These are phyloP conservation scores for Gopherus evgoodei DNA, from an alignment of 2,113 vertebrate species.

Conservation along the genomic window DNA sequence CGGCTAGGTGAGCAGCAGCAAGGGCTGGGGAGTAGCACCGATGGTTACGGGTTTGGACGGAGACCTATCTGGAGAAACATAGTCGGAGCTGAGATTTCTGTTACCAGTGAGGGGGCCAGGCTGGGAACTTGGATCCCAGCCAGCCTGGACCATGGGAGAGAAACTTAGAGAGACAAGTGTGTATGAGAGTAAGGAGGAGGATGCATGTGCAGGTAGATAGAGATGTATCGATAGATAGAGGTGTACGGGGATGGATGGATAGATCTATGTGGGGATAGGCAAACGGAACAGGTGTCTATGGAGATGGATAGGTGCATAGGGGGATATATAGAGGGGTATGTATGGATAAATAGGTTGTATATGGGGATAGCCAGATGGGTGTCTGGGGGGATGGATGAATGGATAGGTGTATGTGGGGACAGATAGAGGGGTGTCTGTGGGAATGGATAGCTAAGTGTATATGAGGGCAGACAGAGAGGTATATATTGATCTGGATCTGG, in stretches of 20 bases:
- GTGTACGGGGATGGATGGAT: neutral
- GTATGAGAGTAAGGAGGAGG: neutral
- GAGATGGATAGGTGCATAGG: too few species aligned
- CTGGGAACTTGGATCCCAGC: neutral
- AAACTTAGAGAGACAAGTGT: neutral
- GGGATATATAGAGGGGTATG: too few species aligned
- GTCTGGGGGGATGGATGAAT: too few species aligned
- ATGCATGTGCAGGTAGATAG: too few species aligned
- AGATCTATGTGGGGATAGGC: neutral
- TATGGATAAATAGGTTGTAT: too few species aligned
- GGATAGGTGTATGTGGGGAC: too few species aligned
- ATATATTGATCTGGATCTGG: neutral
- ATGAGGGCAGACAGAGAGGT: too few species aligned
- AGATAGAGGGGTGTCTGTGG: too few species aligned
- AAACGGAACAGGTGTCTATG: neutral
- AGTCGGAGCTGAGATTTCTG: neutral
- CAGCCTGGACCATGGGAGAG: neutral
- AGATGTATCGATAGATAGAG: neutral
- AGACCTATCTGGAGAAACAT: neutral
- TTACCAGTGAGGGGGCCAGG: neutral
- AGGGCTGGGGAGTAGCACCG: neutral
- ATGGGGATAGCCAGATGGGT: too few species aligned
- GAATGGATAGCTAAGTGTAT: too few species aligned
- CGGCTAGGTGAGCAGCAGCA: neutral
- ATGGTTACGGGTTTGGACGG: neutral